Percentiles rank a stretch among this genome's conserved stretches.
Conservation (phyloP, 2,113 vertebrate genomes). For the Cyphomyrus plagiostoma region DNA sequence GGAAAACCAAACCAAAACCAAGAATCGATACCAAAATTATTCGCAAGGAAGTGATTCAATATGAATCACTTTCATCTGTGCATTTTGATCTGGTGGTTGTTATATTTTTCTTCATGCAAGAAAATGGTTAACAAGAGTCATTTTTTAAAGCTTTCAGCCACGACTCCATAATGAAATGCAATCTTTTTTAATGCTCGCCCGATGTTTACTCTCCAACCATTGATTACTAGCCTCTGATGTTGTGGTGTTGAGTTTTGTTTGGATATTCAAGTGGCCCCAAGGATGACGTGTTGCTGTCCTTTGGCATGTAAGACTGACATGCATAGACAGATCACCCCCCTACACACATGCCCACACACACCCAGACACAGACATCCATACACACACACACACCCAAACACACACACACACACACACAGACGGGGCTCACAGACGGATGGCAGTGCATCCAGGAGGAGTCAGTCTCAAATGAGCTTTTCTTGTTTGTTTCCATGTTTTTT, state of each 20-base stretch:
- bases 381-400: too few species aligned
- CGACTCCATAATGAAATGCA: neutral
- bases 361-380: neutral
- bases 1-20: neutral
- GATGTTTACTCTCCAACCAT: neutral
- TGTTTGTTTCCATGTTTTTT: slow-evolving; percentile 9
- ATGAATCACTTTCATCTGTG: neutral
- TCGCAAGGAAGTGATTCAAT: too few species aligned
- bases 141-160: neutral
- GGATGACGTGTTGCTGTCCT: too few species aligned
- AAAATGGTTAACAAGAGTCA: neutral
- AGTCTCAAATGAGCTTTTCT: neutral
- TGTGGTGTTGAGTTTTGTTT: neutral
- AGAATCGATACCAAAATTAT: neutral
- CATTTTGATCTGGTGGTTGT: neutral
- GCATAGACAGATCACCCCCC: too few species aligned
- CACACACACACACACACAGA: neutral
- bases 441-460: neutral
- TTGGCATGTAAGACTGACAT: neutral
- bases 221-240: neutral
- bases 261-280: neutral
- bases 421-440: slow-evolving; percentile 1
- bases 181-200: neutral
- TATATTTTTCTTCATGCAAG: neutral
- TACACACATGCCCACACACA: neutral